Conservation (phyloP, 2,888 invertebrate genomes). For the Choristoneura rosaceana region DNA sequence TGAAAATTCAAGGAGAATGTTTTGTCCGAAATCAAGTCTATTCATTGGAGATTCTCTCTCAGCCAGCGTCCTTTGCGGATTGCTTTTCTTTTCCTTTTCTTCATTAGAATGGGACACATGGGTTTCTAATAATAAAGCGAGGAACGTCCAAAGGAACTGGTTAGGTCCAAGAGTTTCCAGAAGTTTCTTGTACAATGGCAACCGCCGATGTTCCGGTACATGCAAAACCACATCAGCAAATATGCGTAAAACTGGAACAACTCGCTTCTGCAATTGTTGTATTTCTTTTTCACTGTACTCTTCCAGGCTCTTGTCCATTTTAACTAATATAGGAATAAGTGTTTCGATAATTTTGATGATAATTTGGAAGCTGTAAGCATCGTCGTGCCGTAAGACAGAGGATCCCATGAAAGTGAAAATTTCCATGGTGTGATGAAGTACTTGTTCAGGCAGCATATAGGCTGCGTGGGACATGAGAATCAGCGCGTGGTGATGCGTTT, state of each 20-base stretch:
- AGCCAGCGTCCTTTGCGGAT: slow-evolving; percentile 61
- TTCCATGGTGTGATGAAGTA: slow-evolving; percentile 97
- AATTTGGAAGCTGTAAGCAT: slow-evolving; percentile 97
- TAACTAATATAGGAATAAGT: slow-evolving; percentile 93
- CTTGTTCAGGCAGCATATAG: slow-evolving; percentile 91
- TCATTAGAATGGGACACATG: slow-evolving; percentile 87
- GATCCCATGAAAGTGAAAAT: slow-evolving; percentile 99
- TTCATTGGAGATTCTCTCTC: slow-evolving; percentile 81
- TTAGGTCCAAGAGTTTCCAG: slow-evolving; percentile 89
- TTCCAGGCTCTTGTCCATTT: slow-evolving; percentile 71
- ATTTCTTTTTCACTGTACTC: slow-evolving; percentile 69
- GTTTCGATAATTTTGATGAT: slow-evolving; percentile 96
- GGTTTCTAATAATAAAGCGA: slow-evolving; percentile 89
- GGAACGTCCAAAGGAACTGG: slow-evolving; percentile 89
- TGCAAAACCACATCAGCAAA: slow-evolving; percentile 96
- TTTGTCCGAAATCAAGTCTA: slow-evolving; percentile 88
- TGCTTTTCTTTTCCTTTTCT: slow-evolving; percentile 71
- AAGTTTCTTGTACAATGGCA: slow-evolving; percentile 92
- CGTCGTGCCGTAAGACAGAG: slow-evolving; percentile 96
- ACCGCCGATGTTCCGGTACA: slow-evolving; percentile 96
- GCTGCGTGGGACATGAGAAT: slow-evolving; percentile 93
- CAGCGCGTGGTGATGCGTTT: slow-evolving; percentile 97
- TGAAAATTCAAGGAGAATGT: slow-evolving; percentile 88
- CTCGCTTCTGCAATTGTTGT: slow-evolving; percentile 74
- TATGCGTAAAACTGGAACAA: slow-evolving; percentile 91